Conservation (phyloP, 30 jellyfish, hydroid and myxozoan species). For the Rhopilema esculentum region DNA sequence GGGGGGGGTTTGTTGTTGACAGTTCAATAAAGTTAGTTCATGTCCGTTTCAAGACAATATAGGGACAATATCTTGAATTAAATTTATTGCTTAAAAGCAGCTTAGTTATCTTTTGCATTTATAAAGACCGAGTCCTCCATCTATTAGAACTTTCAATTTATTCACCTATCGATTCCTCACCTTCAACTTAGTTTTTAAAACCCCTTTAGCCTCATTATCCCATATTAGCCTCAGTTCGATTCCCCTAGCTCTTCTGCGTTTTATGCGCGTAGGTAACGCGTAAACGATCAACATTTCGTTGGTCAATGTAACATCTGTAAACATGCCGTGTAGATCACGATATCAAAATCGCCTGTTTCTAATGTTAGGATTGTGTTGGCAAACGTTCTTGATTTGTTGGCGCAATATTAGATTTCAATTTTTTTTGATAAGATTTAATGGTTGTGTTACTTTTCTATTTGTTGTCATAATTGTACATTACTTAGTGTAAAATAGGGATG, state of each 20-base stretch:
- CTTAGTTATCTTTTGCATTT: no score
- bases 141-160: no score
- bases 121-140: no score
- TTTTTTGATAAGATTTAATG: slow-evolving; percentile 5
- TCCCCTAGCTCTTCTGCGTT: neutral
- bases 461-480: slow-evolving; percentile 19
- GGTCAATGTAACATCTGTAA: neutral
- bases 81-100: no score
- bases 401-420: neutral
- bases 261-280: neutral
- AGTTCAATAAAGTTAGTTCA: no score
- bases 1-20: no score
- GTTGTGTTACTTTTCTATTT: slow-evolving; percentile 34
- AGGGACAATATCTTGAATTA: no score
- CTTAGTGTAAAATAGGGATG: slow-evolving; percentile 44
- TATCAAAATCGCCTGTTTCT: neutral
- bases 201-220: neutral
- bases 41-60: no score
- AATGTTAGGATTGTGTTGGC: slow-evolving; percentile 20
- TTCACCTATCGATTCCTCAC: no score
- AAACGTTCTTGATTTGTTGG: slow-evolving; percentile 30
- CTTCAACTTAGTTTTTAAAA: neutral
- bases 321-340: neutral
- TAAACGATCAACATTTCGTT: neutral
- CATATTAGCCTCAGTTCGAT: neutral